phyloP scores from a whole-genome alignment of 2,113 vertebrate genomes.

The Neodontobutis hainanensis region DNA sequence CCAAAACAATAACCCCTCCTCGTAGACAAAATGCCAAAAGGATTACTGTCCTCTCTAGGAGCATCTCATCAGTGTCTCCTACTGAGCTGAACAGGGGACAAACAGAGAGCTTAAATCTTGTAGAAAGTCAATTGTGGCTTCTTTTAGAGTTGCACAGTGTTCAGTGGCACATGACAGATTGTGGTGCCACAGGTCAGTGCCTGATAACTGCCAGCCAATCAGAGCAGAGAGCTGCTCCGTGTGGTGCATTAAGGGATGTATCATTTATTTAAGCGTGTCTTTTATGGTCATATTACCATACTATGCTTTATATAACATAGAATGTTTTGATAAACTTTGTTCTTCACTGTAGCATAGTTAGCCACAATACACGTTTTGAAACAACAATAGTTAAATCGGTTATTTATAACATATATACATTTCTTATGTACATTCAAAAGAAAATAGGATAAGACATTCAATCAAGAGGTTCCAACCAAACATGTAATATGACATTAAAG shows the following conservation, averaged over 20 bases:
- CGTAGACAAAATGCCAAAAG: constrained; percentile 12
- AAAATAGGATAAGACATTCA: no score
- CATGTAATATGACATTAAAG: no score
- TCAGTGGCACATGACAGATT: constrained; percentile 29
- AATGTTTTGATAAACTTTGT: not conserved
- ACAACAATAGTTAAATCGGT: not conserved
- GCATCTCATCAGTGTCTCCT: not conserved
- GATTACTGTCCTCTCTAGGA: constrained; percentile 27
- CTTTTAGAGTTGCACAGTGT: constrained; percentile 3
- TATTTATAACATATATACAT: no score
- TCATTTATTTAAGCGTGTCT: constrained; percentile 1
- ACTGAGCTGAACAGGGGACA: not conserved
- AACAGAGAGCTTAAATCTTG: not conserved
- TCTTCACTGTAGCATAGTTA: not conserved
- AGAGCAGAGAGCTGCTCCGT: not conserved
- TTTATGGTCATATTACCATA: not conserved
- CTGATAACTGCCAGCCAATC: constrained; percentile 19
- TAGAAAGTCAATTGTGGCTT: not conserved
- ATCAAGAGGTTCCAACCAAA: no score
- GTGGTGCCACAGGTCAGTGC: constrained; percentile 22
- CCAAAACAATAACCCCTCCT: constrained; percentile 69
- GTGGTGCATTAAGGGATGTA: constrained; percentile 8
- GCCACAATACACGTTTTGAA: not conserved
- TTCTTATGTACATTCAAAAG: no score
- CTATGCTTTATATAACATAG: not conserved